phyloP scores from a whole-genome alignment of 2,888 invertebrate species.

The Agriopis marginaria region DNA sequence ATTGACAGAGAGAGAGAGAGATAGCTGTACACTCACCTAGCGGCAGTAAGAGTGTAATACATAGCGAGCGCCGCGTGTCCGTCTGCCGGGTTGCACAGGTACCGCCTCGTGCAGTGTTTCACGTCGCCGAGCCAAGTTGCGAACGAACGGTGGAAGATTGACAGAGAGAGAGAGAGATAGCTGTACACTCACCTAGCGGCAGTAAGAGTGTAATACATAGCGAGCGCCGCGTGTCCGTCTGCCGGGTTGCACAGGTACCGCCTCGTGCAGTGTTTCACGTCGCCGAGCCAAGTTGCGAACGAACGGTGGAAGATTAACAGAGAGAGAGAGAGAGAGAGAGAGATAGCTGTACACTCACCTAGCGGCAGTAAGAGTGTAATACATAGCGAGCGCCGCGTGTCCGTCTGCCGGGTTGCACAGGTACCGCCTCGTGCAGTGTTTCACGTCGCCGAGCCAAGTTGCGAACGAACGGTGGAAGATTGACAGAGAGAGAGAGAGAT shows the following conservation, averaged over 20 bases:
- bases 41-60: constrained; percentile 91
- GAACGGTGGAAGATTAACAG: constrained; percentile 97
- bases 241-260: constrained; percentile 95
- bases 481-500: constrained; percentile 56
- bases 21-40: constrained; percentile 63
- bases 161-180: constrained; percentile 41
- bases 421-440: constrained; percentile 98
- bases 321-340: too few relatives aligned
- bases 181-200: constrained; percentile 80
- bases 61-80: constrained; percentile 96
- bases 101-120: constrained; percentile 98
- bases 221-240: constrained; percentile 95
- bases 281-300: constrained; percentile 97
- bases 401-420: constrained; percentile 95
- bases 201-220: constrained; percentile 92
- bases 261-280: constrained; percentile 99
- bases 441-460: constrained; percentile 98
- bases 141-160: constrained; percentile 97
- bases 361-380: constrained; percentile 90
- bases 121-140: constrained; percentile 98
- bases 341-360: constrained; percentile 81
- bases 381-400: constrained; percentile 95
- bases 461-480: constrained; percentile 98
- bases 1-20: constrained; percentile 74
- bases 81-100: constrained; percentile 94